Base-by-base conservation (phyloP, 1,140 invertebrate genomes). In the Dufourea novaeangliae region DNA sequence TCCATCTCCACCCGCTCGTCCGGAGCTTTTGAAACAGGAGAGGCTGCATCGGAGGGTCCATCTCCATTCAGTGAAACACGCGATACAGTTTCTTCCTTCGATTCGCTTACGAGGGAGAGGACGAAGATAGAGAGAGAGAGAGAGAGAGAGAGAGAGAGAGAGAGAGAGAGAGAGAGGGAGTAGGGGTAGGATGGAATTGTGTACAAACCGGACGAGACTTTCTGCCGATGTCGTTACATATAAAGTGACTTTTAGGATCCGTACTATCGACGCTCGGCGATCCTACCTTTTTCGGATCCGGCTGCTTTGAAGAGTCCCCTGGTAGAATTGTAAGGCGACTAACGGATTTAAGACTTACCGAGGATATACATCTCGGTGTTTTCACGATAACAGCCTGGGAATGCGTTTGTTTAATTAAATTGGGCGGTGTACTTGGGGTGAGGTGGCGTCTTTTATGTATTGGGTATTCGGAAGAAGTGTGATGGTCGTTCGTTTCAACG, bases 11-110 rank as follows among this genome's bases (percentile, higher is more conserved):
- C 70, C 67, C 75, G n/a, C 37, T 52, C 34, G 57, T 27, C 52
- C 76, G 52, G 50, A 71, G 44, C 69, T 84, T 82, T 83, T 73
- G 54, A 84, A 79, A 75, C 77, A 37, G 29, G 10, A 34, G 37
- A 34, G 37, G 67, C 25, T 56, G 80, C 71, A 84, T 84, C 82
- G 50, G 41, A 59, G 73, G 71, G 67, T 72, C 64, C 71, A 62
- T 83, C 82, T 84, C 56, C 54, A 75, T 83, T 83, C 76, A 83
- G 34, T 56, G 77, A 68, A 75, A 83, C 81, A 52, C 71, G 66
- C 71, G 59, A 76, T 75, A 71, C 76, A 34, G 62, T 29, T 50
- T 20, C 41, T 57, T 50, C 25, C n/a, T n/a, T n/a, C n/a, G n/a
- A n/a, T n/a, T n/a, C n/a, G n/a, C n/a, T n/a, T n/a, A n/a, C n/a